Conservation (phyloP, 2,888 invertebrate genomes). For the Latrodectus hesperus region DNA sequence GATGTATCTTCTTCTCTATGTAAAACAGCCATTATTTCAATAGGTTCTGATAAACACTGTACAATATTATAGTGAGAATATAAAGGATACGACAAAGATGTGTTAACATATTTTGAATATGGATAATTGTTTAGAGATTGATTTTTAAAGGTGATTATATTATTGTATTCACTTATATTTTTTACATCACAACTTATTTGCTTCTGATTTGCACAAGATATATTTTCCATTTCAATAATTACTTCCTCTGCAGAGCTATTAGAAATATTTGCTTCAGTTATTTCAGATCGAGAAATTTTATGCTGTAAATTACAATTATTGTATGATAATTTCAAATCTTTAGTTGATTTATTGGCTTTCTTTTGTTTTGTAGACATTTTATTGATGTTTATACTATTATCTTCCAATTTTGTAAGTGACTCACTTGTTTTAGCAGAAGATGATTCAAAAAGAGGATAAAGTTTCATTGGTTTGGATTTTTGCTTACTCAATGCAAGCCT, state of each 20-base stretch:
- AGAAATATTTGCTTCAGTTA: not conserved
- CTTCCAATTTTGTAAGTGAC: no score
- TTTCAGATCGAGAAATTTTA: not conserved
- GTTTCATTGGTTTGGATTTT: not conserved
- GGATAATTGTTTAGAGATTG: not conserved
- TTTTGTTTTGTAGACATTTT: no score
- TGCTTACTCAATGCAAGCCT: not conserved
- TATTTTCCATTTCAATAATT: not conserved
- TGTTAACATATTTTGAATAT: not conserved
- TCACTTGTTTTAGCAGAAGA: not conserved
- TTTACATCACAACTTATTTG: not conserved
- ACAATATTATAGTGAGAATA: slow-evolving; percentile 11
- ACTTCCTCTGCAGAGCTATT: not conserved
- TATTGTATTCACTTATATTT: not conserved
- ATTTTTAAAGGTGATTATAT: not conserved
- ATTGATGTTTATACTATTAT: no score
- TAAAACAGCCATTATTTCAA: not conserved
- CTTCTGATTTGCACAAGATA: not conserved
- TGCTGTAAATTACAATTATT: no score
- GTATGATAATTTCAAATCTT: no score
- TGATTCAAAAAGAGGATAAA: not conserved
- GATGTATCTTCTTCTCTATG: not conserved
- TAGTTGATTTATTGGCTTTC: no score
- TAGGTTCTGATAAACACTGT: not conserved
- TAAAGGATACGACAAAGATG: slow-evolving; percentile 15